Evolutionary conservation across 1,140 invertebrate species (phyloP), one percentile per base, ranked within the genome.

Genomic region (Thereuonema tuberculata): DNA sequence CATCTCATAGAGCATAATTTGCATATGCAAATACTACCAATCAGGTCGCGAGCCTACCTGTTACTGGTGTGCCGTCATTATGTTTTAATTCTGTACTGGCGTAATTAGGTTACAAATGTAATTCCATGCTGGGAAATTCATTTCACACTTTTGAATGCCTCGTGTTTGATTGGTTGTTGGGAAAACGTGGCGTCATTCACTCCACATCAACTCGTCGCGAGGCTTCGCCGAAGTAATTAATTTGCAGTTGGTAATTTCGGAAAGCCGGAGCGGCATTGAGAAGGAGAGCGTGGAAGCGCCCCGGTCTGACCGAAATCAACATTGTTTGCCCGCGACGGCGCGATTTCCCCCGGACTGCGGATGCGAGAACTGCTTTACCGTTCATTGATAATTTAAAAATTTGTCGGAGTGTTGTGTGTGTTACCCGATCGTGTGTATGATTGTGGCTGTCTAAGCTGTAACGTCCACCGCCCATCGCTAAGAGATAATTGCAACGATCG

Each of bases 1-100:
- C 23, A 9, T 28, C 53, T 25, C 23, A 3, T 3, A 9, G 3
- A 15, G 53, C 53, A 17, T 25, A 29, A 58, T 58, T 58, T 58
- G 57, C 57, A 58, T 58, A 58, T 58, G 57, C 46, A 58, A 58
- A 58, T 58, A 21, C 46, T 37, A 58, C 57, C 57, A 58, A 58
- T 58, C 27, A 58, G n/a, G 26, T 58, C n/a, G 57, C 57, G 27
- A n/a, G 20, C 47, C 37, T 27, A 58, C 43, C 31, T 47, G 20
- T 23, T 58, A 26, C 57, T 58, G n/a, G 5, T 37, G 29, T 49
- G 37, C 25, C 57, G 26, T 58, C 57, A 58, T 58, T 58, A 58
- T 37, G 29, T 58, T 58, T 58, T 58, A 58, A 58, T 58, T 56
- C 29, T 28, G 53, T 25, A 25, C 53, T 29, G 27, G 25, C 21